Evolutionary conservation across 2,797 vertebrate species (phyloP), one percentile per base, ranked within the genome.

Genomic region (Urosaurus nigricauda): DNA sequence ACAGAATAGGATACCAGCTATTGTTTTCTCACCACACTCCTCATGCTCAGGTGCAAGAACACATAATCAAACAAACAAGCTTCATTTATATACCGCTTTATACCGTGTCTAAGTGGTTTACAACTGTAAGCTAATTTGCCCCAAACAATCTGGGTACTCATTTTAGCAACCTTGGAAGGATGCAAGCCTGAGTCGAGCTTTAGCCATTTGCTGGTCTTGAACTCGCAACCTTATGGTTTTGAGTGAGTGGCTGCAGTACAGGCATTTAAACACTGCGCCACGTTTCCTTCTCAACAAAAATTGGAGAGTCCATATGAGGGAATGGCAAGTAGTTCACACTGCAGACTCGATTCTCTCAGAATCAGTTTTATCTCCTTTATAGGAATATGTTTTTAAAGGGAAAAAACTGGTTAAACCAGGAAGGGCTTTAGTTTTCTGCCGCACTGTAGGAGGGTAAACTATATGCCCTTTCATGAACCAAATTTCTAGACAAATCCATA

Each of bases 371-470:
- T 43, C 51, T 65, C 43, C 32, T 65, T 12, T 47, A 24, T 12
- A 29, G 4, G 35, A 24, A 32, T 81, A 5, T 58, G 65, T 47
- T 63, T 75, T 43, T 16, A 6, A 71, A 71, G 56, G 56, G 40
- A 81, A 81, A 5, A 5, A 86, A 82, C 47, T 29, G 32, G 65
- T 89, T 79, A 73, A 89, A 75, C 51, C 56, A 65, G 32, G 58
- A 74, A 75, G n/a, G 16, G 2, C 58, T 88, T 63, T n/a, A 40
- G 47, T 74, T 74, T 82, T 68, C 29, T 77, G n/a, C 43, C 24
- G 14, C n/a, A 35, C 24, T 24, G 58, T 63, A 82, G 71, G 60
- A 12, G 21, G 56, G 17, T 56, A 43, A 65, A 74, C 29, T 63
- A 19, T 40, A 13, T 47, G 40, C 6, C 8, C 8, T 83, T 83